A percentile compares a stretch with the other conserved stretches of the same genome.
Conservation (phyloP, 92 coral and sea anemone genomes). For the Epizoanthus scotinus region DNA sequence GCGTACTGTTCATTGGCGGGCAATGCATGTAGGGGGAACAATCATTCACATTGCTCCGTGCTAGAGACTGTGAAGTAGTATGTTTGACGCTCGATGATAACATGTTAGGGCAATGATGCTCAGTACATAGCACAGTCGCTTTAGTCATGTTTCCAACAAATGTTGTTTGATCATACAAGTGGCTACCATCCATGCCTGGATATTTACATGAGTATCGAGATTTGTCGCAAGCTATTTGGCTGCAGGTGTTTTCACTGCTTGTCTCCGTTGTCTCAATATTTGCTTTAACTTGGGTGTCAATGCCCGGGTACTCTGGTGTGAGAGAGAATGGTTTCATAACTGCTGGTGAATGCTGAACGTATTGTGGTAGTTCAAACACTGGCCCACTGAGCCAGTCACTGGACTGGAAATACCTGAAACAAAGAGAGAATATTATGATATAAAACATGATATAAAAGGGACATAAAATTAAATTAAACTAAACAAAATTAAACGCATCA, state of each 20-base stretch:
- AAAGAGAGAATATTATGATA: background rate
- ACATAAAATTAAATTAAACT: no score
- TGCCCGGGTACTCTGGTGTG: background rate
- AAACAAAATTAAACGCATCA: no score
- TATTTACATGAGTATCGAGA: background rate
- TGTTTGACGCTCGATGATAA: background rate
- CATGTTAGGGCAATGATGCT: background rate
- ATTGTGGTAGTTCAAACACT: conserved; percentile 71
- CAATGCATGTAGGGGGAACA: background rate
- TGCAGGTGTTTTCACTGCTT: background rate
- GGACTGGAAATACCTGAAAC: conserved; percentile 68
- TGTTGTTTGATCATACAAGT: background rate
- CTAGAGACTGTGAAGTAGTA: background rate
- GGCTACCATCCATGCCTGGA: background rate
- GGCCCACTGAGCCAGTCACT: conserved; percentile 65
- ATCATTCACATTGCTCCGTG: background rate
- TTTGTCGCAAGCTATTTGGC: background rate
- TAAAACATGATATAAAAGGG: no score
- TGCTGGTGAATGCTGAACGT: conserved; percentile 32
- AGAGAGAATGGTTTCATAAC: background rate
- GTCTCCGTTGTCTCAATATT: background rate
- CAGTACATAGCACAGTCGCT: background rate
- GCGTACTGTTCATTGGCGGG: background rate
- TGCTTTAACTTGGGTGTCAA: background rate
- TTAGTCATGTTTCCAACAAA: background rate